Conservation (phyloP, 2,797 vertebrate species). For the Loriculus beryllinus region DNA sequence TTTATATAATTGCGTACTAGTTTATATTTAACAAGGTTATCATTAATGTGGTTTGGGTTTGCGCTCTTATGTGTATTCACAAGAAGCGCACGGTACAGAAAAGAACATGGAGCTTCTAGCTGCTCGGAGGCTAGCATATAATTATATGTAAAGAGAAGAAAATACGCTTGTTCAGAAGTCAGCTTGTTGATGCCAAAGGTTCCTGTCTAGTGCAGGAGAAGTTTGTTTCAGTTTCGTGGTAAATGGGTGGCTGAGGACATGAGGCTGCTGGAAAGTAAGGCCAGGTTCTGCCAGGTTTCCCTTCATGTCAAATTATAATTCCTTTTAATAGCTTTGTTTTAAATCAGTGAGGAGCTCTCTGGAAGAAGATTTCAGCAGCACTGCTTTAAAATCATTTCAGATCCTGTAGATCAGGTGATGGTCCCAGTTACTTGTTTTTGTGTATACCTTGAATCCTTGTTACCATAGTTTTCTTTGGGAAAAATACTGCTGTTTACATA, state of each 20-base stretch:
- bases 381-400: not conserved
- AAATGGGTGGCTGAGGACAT: not conserved
- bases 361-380: not conserved
- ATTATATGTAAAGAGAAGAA: not conserved
- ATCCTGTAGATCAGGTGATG: not conserved
- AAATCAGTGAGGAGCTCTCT: not conserved
- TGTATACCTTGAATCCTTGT: not conserved
- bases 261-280: not conserved
- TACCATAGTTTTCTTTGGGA: not conserved
- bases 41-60: constrained; percentile 63
- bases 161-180: not conserved
- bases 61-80: constrained; percentile 6
- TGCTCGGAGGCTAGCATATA: not conserved
- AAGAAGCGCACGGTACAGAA: not conserved
- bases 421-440: not conserved
- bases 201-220: not conserved
- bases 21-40: constrained; percentile 71
- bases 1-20: constrained; percentile 47
- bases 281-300: not conserved
- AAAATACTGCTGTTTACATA: not conserved
- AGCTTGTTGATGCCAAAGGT: not conserved
- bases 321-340: not conserved
- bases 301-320: not conserved
- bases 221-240: not conserved
- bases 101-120: not conserved